These are phyloP conservation scores for Crotalus viridis DNA, from an alignment of 2,113 vertebrate genomes.

Conservation along the genomic window DNA sequence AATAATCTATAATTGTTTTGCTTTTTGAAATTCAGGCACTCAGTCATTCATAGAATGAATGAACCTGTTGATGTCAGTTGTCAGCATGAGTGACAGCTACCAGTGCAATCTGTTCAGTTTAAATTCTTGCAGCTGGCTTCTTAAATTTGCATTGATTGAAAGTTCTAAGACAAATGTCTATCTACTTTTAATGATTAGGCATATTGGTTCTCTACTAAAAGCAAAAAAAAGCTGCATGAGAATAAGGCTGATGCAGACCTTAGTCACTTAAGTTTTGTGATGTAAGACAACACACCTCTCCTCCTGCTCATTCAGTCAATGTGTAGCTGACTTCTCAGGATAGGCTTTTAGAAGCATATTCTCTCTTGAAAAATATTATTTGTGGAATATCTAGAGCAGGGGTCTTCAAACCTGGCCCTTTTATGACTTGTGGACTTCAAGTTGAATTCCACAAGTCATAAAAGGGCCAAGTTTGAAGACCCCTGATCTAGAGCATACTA, in stretches of 20 bases:
- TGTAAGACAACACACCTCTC: not conserved
- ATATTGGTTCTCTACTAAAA: not conserved
- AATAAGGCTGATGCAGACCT: not conserved
- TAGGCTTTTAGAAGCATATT: not conserved
- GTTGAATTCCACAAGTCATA: too few species aligned
- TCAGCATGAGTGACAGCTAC: not conserved
- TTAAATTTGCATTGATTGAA: not conserved
- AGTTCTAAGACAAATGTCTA: not conserved
- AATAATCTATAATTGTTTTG: not conserved
- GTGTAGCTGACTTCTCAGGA: not conserved
- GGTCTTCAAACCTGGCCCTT: too few species aligned
- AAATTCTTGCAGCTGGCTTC: not conserved
- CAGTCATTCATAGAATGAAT: not conserved
- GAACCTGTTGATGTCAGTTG: not conserved
- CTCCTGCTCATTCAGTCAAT: not conserved
- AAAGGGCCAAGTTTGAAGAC: too few species aligned
- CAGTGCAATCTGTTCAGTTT: not conserved
- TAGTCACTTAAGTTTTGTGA: not conserved
- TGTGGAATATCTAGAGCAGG: not conserved
- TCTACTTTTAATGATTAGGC: not conserved
- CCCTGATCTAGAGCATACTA: not conserved
- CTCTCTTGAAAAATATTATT: not conserved
- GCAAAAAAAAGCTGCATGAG: not conserved
- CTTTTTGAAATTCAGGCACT: not conserved
- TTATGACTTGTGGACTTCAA: too few species aligned